A percentile compares a stretch with the other conserved stretches of the same genome.
phyloP scores from a whole-genome alignment of 1,140 invertebrate genomes.

The Arion vulgaris region DNA sequence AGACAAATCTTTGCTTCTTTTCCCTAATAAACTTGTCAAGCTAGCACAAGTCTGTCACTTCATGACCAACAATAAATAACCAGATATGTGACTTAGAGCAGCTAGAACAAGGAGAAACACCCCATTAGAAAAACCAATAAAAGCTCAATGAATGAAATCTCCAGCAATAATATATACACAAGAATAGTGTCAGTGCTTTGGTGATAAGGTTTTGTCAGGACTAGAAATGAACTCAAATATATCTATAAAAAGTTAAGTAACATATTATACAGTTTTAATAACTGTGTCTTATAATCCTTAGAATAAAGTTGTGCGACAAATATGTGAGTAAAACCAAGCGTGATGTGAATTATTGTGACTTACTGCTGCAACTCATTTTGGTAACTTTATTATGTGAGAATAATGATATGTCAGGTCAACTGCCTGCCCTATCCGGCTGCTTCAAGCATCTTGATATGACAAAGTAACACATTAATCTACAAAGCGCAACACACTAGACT shows the following conservation, averaged over 20 bases:
- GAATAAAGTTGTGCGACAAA: background rate
- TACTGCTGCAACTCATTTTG: background rate
- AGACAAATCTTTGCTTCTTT: background rate
- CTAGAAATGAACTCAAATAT: background rate
- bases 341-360: background rate
- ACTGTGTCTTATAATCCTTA: background rate
- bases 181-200: too few species aligned
- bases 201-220: too few species aligned
- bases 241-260: background rate
- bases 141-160: too few species aligned
- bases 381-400: background rate
- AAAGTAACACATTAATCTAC: slow-evolving; percentile 35
- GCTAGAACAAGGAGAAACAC: background rate
- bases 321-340: background rate
- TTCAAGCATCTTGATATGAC: background rate
- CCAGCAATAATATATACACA: too few species aligned
- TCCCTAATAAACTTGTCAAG: background rate
- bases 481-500: slow-evolving; percentile 7
- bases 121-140: too few species aligned
- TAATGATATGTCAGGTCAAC: background rate
- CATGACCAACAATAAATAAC: background rate
- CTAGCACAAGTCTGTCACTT: background rate
- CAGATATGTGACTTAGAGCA: background rate
- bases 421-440: background rate
- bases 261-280: background rate